Percentiles rank a stretch among this genome's conserved stretches.
Conservation (phyloP, 2,888 invertebrate species). For the Trypoxylon attenuatum region DNA sequence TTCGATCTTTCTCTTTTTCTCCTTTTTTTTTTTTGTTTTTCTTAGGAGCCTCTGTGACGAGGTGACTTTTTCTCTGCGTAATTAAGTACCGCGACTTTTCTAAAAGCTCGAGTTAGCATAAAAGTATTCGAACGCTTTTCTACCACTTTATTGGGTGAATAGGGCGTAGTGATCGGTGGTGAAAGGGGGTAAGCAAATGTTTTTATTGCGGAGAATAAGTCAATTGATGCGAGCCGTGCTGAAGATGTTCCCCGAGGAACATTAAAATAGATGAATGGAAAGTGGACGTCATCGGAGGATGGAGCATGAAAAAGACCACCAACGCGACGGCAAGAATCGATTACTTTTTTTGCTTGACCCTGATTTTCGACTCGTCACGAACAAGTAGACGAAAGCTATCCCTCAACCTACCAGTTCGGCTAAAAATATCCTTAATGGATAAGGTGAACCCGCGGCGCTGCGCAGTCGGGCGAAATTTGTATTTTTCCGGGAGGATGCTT, state of each 20-base stretch:
- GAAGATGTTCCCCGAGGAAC: not conserved
- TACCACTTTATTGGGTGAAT: too few species aligned
- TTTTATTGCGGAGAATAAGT: too few species aligned
- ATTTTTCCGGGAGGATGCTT: conserved; percentile 12
- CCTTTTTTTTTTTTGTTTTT: too few species aligned
- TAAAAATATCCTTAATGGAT: conserved; percentile 6
- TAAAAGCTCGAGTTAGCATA: too few species aligned
- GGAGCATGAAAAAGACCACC: too few species aligned
- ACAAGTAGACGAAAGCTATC: not conserved
- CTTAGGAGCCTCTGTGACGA: too few species aligned
- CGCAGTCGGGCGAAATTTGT: conserved; percentile 12
- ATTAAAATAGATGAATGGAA: not conserved
- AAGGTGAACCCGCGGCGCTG: not conserved
- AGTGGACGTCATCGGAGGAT: too few species aligned
- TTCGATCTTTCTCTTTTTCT: not conserved
- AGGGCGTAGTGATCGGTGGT: too few species aligned
- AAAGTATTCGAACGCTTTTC: too few species aligned
- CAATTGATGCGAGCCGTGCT: too few species aligned
- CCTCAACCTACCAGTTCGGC: not conserved
- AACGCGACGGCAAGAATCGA: not conserved
- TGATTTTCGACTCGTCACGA: conserved; percentile 7
- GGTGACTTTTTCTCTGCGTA: not conserved
- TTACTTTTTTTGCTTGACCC: not conserved
- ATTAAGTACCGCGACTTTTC: too few species aligned
- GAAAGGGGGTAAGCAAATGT: too few species aligned